Percentiles rank a stretch among this genome's conserved stretches.
These are phyloP conservation scores for Sula dactylatra DNA, from an alignment of 2,113 vertebrate species.

Conservation along the genomic window DNA sequence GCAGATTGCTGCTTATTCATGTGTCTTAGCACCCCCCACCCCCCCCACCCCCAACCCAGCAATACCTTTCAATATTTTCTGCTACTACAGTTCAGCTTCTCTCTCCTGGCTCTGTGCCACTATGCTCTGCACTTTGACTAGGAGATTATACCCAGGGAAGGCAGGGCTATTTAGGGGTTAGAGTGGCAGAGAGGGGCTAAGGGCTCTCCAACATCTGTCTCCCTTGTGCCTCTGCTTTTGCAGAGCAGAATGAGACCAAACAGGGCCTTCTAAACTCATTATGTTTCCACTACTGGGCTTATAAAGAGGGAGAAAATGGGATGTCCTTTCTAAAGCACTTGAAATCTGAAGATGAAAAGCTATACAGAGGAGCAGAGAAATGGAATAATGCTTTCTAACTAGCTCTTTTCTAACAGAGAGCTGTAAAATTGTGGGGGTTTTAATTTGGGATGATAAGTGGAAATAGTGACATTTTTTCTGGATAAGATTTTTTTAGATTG, in stretches of 20 bases:
- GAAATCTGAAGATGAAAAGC: background rate
- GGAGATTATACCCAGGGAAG: background rate
- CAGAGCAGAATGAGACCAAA: background rate
- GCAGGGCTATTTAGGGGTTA: background rate
- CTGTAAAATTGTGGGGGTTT: background rate
- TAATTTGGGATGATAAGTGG: background rate
- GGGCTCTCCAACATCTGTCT: background rate
- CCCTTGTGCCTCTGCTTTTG: background rate
- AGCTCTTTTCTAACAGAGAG: background rate
- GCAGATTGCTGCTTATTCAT: background rate
- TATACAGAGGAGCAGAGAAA: background rate
- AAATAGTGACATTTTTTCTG: background rate
- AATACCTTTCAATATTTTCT: background rate
- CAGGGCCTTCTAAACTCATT: background rate
- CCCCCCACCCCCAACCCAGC: no score
- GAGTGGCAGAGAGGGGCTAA: background rate
- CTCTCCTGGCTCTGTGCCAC: background rate
- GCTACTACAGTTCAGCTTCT: background rate
- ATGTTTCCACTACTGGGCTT: background rate
- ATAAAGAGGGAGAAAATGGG: background rate
- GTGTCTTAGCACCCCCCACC: background rate
- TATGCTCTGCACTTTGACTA: background rate
- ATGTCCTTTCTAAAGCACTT: background rate
- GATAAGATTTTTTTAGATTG: background rate
- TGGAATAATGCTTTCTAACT: background rate